These are phyloP conservation scores for Patella ulyssiponensis DNA, from an alignment of 2,888 invertebrate species.

Conservation along the genomic window DNA sequence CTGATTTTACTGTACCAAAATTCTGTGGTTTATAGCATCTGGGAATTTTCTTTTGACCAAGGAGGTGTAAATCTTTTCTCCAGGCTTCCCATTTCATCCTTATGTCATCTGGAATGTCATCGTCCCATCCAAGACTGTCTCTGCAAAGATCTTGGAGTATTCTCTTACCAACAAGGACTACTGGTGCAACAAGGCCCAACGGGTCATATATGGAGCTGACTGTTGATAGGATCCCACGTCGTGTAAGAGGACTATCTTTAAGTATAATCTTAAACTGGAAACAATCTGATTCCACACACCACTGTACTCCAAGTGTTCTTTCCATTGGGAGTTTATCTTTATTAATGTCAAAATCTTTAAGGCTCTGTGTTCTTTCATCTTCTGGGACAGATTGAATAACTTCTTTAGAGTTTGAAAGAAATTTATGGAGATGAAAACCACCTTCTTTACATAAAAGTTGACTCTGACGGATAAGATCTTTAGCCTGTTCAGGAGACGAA, in stretches of 20 bases:
- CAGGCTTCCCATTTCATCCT: constrained; percentile 5
- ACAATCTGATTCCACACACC: background rate
- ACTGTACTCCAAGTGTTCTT: constrained; percentile 18
- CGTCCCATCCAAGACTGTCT: constrained; percentile 17
- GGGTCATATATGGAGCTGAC: constrained; percentile 15
- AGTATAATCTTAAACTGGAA: constrained; percentile 7
- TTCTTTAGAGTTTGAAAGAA: constrained; percentile 3
- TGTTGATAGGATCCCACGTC: constrained; percentile 10
- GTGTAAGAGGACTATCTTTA: constrained; percentile 5
- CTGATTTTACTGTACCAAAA: background rate
- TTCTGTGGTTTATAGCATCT: background rate
- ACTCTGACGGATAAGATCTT: background rate
- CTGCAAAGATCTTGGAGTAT: constrained; percentile 12
- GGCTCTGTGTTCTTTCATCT: background rate
- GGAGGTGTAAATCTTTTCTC: background rate
- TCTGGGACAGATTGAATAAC: constrained; percentile 12
- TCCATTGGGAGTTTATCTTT: constrained; percentile 8
- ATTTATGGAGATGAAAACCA: constrained; percentile 13
- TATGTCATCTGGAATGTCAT: background rate
- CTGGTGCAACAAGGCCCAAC: constrained; percentile 15
- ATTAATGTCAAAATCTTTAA: constrained; percentile 6
- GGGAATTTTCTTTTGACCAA: background rate
- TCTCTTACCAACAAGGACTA: constrained; percentile 7
- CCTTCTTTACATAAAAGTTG: constrained; percentile 6
- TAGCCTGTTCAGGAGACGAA: background rate